These are phyloP conservation scores for Rana temporaria DNA, from an alignment of 2,113 vertebrate species.

Conservation along the genomic window DNA sequence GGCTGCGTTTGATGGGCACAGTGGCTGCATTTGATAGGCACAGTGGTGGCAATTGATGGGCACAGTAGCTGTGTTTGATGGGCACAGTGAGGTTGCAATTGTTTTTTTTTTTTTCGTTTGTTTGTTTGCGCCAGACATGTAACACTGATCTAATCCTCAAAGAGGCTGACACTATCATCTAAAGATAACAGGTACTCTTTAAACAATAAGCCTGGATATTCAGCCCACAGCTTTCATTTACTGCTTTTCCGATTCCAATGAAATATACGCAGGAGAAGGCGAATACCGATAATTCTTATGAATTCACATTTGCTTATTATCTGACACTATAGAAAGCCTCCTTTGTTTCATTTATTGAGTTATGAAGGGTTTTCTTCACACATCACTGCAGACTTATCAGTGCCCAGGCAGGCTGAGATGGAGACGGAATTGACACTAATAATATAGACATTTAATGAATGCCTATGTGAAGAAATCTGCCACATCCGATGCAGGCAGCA, in stretches of 20 bases:
- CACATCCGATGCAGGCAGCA: slow-evolving; percentile 7
- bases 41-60: too few species aligned
- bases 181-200: too few species aligned
- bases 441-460: neutral
- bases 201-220: neutral
- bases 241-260: neutral
- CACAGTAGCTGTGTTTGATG: too few species aligned
- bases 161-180: too few species aligned
- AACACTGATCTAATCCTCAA: too few species aligned
- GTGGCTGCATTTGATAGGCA: too few species aligned
- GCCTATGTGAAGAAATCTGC: neutral
- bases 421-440: neutral
- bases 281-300: neutral
- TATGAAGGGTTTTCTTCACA: slow-evolving; percentile 13
- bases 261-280: neutral
- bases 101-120: too few species aligned
- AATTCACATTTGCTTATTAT: neutral
- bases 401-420: slow-evolving; percentile 1
- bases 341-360: slow-evolving; percentile 23
- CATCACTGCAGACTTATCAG: slow-evolving; percentile 26
- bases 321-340: neutral
- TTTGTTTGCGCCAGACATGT: too few species aligned
- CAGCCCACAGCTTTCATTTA: neutral
- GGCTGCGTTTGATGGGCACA: too few species aligned
- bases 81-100: too few species aligned